A percentile compares a stretch with the other conserved stretches of the same genome.
Conservation (phyloP, 2,797 vertebrate species). For the Pipistrellus pipistrellus region DNA sequence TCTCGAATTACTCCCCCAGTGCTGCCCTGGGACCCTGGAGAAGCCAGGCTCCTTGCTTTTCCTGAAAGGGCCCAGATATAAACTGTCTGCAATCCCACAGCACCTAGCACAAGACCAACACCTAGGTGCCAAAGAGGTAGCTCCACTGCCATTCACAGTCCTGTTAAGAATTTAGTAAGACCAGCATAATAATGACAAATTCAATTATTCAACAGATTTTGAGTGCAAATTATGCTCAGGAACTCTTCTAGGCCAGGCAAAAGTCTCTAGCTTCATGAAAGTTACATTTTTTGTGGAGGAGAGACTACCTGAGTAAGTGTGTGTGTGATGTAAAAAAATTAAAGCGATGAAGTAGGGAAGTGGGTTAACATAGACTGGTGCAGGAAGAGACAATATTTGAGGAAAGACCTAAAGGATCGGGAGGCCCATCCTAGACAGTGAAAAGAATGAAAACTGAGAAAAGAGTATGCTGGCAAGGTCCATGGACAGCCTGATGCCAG, state of each 20-base stretch:
- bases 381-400: neutral
- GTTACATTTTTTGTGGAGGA: neutral
- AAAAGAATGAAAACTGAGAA: neutral
- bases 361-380: neutral
- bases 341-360: neutral
- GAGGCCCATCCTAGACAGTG: neutral
- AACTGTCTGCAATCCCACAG: neutral
- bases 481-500: neutral
- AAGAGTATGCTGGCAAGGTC: neutral
- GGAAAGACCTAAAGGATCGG: neutral
- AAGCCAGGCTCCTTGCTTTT: constrained; percentile 11
- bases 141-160: neutral
- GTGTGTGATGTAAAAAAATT: neutral
- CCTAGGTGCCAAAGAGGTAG: neutral
- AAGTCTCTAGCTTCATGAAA: neutral
- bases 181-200: neutral
- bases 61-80: neutral
- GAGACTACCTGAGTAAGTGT: neutral
- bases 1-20: neutral
- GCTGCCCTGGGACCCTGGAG: neutral
- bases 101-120: neutral
- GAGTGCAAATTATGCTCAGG: neutral
- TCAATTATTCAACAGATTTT: neutral
- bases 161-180: neutral
- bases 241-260: neutral